phyloP scores from a whole-genome alignment of 2,797 vertebrate genomes.

The Pterois miles region DNA sequence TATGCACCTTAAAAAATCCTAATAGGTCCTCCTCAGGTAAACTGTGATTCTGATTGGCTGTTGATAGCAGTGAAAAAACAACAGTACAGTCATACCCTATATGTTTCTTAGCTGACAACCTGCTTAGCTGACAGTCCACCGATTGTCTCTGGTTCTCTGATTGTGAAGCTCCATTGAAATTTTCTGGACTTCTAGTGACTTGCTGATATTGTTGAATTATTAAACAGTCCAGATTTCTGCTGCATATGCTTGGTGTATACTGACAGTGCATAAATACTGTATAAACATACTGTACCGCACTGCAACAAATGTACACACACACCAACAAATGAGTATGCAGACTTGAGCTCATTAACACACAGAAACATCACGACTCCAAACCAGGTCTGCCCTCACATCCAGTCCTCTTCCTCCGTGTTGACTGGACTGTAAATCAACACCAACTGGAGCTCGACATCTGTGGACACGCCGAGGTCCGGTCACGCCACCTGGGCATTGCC shows the following conservation, averaged over 20 bases:
- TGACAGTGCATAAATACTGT: slow-evolving; percentile 5
- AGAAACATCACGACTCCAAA: not conserved
- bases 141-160: not conserved
- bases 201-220: slow-evolving; percentile 20
- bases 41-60: not conserved
- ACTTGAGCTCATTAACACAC: slow-evolving; percentile 17
- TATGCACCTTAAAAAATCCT: too few species aligned
- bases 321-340: not conserved
- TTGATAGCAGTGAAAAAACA: not conserved
- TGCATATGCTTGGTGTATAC: not conserved
- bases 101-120: not conserved
- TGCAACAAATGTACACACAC: not conserved
- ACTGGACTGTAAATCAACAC: slow-evolving; percentile 11
- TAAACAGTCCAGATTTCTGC: not conserved
- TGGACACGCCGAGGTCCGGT: not conserved
- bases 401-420: not conserved
- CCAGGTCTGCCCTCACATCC: not conserved
- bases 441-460: slow-evolving; percentile 31
- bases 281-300: not conserved
- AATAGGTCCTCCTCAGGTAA: not conserved
- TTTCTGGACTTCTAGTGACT: not conserved
- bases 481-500: slow-evolving; percentile 38
- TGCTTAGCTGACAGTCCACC: too few species aligned
- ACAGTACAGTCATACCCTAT: not conserved
- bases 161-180: not conserved